Evolutionary conservation across 92 coral and sea anemone species (phyloP).

Genomic region (Palythoa grandiflora): DNA sequence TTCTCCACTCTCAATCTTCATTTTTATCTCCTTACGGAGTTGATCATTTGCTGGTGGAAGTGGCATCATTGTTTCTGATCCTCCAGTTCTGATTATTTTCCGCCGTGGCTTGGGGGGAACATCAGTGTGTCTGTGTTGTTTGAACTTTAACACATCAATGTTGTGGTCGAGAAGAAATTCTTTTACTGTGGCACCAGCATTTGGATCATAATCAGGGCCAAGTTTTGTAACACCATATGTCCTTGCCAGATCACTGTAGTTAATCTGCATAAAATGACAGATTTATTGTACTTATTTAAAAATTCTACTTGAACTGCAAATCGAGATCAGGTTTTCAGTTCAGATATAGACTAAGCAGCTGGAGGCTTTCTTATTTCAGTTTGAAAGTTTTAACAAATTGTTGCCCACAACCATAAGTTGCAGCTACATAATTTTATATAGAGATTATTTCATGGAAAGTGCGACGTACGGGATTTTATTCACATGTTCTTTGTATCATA

Average conservation of each 20-base stretch:
- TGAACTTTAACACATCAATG: neutral
- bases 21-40: neutral
- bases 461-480: too few species aligned
- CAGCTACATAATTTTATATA: too few species aligned
- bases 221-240: neutral
- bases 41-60: neutral
- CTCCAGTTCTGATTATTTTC: neutral
- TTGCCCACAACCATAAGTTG: too few species aligned
- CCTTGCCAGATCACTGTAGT: slow-evolving; percentile 20
- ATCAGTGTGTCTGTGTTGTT: neutral
- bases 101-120: slow-evolving; percentile 15
- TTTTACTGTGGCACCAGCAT: slow-evolving; percentile 17
- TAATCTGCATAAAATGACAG: slow-evolving; percentile 11
- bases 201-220: slow-evolving; percentile 15
- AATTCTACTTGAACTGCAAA: neutral
- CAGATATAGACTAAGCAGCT: neutral
- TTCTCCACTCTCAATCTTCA: slow-evolving; percentile 2
- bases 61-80: slow-evolving; percentile 2
- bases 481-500: too few species aligned
- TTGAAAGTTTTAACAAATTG: neutral
- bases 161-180: slow-evolving; percentile 11
- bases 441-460: too few species aligned
- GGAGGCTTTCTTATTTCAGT: neutral
- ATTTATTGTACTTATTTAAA: neutral
- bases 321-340: neutral